Evolutionary conservation across 1,140 invertebrate species (phyloP).

Genomic region (Manduca sexta): DNA sequence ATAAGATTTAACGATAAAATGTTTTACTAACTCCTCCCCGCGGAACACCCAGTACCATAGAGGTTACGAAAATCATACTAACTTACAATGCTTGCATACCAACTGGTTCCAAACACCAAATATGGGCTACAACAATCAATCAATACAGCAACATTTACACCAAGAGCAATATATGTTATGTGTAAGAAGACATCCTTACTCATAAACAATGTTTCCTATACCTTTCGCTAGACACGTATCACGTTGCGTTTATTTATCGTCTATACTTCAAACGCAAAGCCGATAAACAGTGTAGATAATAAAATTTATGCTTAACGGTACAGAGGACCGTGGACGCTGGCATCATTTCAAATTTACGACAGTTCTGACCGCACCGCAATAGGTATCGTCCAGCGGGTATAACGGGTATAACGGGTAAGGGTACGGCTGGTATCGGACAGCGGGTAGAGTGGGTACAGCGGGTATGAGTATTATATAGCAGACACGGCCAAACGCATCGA

Average conservation of each 20-base stretch:
- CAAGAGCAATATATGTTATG: too few relatives aligned
- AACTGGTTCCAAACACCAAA: too few relatives aligned
- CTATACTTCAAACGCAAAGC: background rate
- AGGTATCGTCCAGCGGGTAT: background rate
- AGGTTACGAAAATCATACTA: too few relatives aligned
- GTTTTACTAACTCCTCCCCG: too few relatives aligned
- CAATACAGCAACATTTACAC: too few relatives aligned
- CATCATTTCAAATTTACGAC: slow-evolving; percentile 40
- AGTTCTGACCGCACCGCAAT: slow-evolving; percentile 10
- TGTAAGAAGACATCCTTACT: too few relatives aligned
- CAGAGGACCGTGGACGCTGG: slow-evolving; percentile 21
- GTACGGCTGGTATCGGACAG: slow-evolving; percentile 1
- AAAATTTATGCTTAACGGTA: slow-evolving; percentile 32
- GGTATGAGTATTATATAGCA: slow-evolving; percentile 3
- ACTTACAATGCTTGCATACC: too few relatives aligned
- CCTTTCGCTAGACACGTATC: background rate
- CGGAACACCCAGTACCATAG: too few relatives aligned
- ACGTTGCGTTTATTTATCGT: background rate
- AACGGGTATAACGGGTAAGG: background rate
- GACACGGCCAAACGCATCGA: slow-evolving; percentile 22
- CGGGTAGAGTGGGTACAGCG: background rate
- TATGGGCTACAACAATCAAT: too few relatives aligned
- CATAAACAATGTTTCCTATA: background rate
- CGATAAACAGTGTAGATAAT: slow-evolving; percentile 15
- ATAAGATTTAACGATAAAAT: too few relatives aligned